Conservation (phyloP, 2,113 vertebrate species). For the Anarhynchus alexandrinus region DNA sequence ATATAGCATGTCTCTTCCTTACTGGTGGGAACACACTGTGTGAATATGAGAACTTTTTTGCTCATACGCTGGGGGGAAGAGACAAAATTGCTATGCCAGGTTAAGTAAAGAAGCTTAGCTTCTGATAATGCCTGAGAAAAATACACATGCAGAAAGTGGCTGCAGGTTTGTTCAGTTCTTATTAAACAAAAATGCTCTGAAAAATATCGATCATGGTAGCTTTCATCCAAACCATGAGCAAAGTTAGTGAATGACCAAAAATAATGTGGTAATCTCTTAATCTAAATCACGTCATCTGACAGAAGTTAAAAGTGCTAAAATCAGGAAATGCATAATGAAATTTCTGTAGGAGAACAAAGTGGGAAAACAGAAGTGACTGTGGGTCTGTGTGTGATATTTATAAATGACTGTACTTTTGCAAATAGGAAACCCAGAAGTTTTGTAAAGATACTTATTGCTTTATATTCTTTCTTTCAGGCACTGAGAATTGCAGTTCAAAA, state of each 20-base stretch:
- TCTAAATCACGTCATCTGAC: too few species aligned
- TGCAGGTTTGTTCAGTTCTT: too few species aligned
- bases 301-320: too few species aligned
- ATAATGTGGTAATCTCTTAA: too few species aligned
- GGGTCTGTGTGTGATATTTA: background rate
- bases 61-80: background rate
- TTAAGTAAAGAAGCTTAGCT: background rate
- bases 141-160: background rate
- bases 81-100: background rate
- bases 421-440: background rate
- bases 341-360: background rate
- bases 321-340: too few species aligned
- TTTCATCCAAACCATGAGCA: too few species aligned
- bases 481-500: background rate
- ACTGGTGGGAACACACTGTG: background rate
- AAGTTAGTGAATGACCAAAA: too few species aligned
- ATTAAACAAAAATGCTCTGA: too few species aligned
- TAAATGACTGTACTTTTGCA: background rate
- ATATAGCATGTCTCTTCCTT: accelerated
- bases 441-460: background rate
- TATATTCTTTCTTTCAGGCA: slow-evolving; percentile 28
- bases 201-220: too few species aligned
- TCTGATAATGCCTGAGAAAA: background rate
- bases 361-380: background rate
- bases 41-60: background rate